Evolutionary conservation across 2,888 invertebrate genomes (phyloP).

Genomic region (Platycheirus rosarum): DNA sequence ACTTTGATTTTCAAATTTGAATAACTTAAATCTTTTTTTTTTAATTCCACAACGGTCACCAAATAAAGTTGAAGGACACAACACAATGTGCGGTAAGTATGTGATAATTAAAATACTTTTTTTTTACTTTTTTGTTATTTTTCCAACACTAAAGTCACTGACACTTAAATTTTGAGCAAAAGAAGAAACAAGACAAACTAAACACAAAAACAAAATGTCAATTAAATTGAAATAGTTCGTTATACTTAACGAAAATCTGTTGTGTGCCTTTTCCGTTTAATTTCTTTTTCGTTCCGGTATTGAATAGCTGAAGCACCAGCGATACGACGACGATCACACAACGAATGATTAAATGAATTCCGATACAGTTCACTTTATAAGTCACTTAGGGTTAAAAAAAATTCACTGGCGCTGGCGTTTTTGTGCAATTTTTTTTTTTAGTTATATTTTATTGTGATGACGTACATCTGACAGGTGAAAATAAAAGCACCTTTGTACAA

Average conservation of each 20-base stretch:
- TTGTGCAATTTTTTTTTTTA: slow-evolving; percentile 33
- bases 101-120: slow-evolving; percentile 3
- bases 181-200: neutral
- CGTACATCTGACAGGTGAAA: slow-evolving; percentile 56
- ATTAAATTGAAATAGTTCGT: slow-evolving; percentile 1
- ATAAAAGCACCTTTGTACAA: slow-evolving; percentile 61
- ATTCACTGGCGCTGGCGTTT: slow-evolving; percentile 40
- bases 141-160: slow-evolving; percentile 5
- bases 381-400: slow-evolving; percentile 52
- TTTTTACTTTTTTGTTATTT: neutral
- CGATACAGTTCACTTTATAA: slow-evolving; percentile 68
- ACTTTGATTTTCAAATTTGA: slow-evolving; percentile 11
- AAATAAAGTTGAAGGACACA: slow-evolving; percentile 17
- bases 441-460: slow-evolving; percentile 37
- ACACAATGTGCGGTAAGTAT: slow-evolving; percentile 10
- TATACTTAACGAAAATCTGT: slow-evolving; percentile 26
- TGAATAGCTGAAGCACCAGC: slow-evolving; percentile 28
- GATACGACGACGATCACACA: slow-evolving; percentile 55
- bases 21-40: neutral
- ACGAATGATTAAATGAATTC: slow-evolving; percentile 66
- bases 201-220: slow-evolving; percentile 11
- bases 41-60: neutral
- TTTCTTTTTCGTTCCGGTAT: slow-evolving; percentile 47
- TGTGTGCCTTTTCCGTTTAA: slow-evolving; percentile 34
- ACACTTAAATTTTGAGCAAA: neutral